Percentiles rank a stretch among this genome's conserved stretches.
Evolutionary conservation across 2,113 vertebrate genomes (phyloP).

Genomic region (Hipposideros armiger): DNA sequence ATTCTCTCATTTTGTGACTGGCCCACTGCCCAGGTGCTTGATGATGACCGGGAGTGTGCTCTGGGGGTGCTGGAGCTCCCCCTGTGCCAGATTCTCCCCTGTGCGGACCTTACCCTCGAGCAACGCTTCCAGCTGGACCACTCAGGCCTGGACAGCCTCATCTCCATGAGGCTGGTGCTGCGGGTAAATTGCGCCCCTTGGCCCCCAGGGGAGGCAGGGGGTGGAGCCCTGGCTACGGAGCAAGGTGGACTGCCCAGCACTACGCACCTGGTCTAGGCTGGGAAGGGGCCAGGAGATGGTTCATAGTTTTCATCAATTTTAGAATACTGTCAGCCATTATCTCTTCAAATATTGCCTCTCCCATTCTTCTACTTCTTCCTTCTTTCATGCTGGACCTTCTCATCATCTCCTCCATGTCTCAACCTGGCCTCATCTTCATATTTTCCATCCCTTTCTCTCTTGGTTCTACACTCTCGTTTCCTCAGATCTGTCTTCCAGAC

Average conservation of each 20-base stretch:
- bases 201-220: background rate
- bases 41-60: conserved; percentile 90
- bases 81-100: conserved; percentile 90
- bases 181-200: conserved; percentile 86
- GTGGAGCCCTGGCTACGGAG: background rate
- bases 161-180: conserved; percentile 95
- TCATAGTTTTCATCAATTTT: background rate
- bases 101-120: conserved; percentile 91
- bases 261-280: background rate
- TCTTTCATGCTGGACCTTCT: background rate
- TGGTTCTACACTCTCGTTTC: background rate
- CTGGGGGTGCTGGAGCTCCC: conserved; percentile 91
- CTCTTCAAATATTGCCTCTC: background rate
- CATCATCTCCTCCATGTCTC: too few relatives aligned
- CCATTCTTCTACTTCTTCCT: background rate
- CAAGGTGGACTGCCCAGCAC: background rate
- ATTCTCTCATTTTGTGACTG: background rate
- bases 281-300: background rate
- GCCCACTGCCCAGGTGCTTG: conserved; percentile 90
- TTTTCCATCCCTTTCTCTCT: background rate
- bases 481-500: background rate
- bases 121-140: conserved; percentile 93
- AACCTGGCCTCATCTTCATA: background rate
- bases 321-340: background rate
- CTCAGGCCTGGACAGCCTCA: conserved; percentile 93